A percentile compares a stretch with the other conserved stretches of the same genome.
Conservation (phyloP, 1,140 invertebrate species). For the Paracyclopina nana region DNA sequence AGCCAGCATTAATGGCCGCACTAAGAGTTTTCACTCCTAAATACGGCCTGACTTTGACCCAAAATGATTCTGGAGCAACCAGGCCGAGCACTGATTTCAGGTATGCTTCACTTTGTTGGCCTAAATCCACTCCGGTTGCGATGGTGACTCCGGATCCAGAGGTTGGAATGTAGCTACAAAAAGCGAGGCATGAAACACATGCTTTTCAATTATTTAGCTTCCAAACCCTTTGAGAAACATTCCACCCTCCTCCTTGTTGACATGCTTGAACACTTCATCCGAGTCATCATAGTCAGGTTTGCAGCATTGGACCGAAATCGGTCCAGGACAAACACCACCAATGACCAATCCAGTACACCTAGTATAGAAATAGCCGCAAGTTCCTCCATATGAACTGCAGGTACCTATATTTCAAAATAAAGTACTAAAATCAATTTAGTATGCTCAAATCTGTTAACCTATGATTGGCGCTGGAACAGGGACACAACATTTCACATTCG, state of each 20-base stretch:
- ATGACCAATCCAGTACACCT: background rate
- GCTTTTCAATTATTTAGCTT: background rate
- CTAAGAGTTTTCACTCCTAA: background rate
- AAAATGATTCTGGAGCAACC: background rate
- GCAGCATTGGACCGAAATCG: background rate
- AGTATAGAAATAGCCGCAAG: background rate
- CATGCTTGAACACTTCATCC: background rate
- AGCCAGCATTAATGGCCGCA: background rate
- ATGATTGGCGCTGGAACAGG: too few species aligned
- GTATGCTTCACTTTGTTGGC: background rate
- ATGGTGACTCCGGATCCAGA: conserved; percentile 1
- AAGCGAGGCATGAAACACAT: background rate
- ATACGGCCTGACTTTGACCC: background rate
- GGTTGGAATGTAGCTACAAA: background rate
- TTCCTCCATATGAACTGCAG: background rate
- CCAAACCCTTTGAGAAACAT: background rate
- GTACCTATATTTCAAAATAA: too few species aligned
- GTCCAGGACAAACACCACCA: background rate
- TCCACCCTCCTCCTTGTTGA: background rate
- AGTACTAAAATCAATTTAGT: too few species aligned
- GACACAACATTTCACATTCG: too few species aligned
- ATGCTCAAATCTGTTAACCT: too few species aligned
- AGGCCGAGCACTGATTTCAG: background rate
- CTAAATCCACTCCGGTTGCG: background rate
- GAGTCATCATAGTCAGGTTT: background rate